Conservation (phyloP, 2,888 invertebrate genomes). For the Caenorhabditis plicata region DNA sequence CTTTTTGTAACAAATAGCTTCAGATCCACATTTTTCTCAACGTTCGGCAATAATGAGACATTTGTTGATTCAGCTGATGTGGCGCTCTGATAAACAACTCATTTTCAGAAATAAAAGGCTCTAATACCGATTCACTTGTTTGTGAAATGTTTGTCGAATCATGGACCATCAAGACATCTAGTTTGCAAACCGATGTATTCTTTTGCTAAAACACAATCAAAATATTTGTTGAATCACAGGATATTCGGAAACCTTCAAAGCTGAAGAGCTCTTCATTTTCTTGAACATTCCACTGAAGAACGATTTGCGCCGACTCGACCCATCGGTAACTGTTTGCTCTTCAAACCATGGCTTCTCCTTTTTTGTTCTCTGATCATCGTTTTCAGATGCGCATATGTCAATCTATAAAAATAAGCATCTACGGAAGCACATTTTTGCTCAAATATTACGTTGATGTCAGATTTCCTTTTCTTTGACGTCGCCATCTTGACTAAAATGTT, state of each 20-base stretch:
- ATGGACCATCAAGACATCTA: slow-evolving; percentile 1
- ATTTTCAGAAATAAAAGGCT: not conserved
- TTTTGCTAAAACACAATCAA: not conserved
- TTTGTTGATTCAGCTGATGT: slow-evolving; percentile 16
- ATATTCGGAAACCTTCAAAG: slow-evolving; percentile 1
- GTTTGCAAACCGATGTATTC: slow-evolving; percentile 8
- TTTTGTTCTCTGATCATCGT: slow-evolving; percentile 11
- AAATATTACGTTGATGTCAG: slow-evolving; percentile 23
- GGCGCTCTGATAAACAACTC: slow-evolving; percentile 1
- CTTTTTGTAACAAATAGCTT: slow-evolving; percentile 21
- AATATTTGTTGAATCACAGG: not conserved
- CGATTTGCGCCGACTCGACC: slow-evolving; percentile 9
- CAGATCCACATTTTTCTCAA: slow-evolving; percentile 18
- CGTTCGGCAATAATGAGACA: slow-evolving; percentile 7
- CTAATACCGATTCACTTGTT: slow-evolving; percentile 25
- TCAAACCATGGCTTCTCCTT: slow-evolving; percentile 23
- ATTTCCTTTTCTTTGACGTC: slow-evolving; percentile 24
- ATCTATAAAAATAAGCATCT: slow-evolving; percentile 6
- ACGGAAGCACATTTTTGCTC: not conserved
- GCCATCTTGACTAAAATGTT: slow-evolving; percentile 19
- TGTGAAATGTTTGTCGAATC: slow-evolving; percentile 18
- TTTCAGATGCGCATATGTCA: slow-evolving; percentile 11
- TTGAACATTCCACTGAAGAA: slow-evolving; percentile 16
- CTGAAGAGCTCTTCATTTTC: slow-evolving; percentile 12
- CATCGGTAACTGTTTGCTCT: not conserved